Evolutionary conservation across 2,888 invertebrate species (phyloP), one percentile per base, ranked within the genome.

Genomic region (Antheraea yamamai): DNA sequence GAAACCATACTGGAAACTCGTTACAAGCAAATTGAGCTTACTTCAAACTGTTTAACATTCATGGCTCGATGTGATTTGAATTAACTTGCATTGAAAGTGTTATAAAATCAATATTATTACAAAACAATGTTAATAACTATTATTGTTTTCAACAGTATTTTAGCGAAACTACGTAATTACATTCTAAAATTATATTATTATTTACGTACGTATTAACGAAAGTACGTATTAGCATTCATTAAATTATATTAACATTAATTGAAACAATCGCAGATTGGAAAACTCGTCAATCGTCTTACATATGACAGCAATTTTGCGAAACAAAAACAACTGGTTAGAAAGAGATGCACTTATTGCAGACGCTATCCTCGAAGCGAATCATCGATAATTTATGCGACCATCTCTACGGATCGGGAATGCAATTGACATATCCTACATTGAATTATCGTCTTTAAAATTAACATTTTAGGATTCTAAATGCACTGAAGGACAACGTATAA

Each of bases 361-460:
- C 85, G 85, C 86, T 83, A 82, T 86, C 81, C 85, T 87, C 87
- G 84, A 88, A 92, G 90, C 87, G 92, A 90, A 92, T 93, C 91
- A 92, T 94, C 94, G 92, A 94, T 94, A 94, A 94, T 93, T 93
- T 94, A 94, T 94, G 93, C 93, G 92, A 91, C 90, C 94, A 94
- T 93, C 94, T 93, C 94, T 92, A 93, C 88, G 85, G 87, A 89
- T 88, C 91, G 88, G 90, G 93, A 93, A 93, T 94, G 93, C 91
- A 90, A 86, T 82, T 81, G 58, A 23, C 70, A 10, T 23, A 12
- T 58, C 14, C 30, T 39, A 14, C 78, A 79, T 55, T 76, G 75
- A 71, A 90, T 84, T 81, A 72, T 76, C 52, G 75, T 84, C 87
- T 80, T 78, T 88, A 86, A 14, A 0, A 0, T 0, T 0, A 2